phyloP scores from a whole-genome alignment of 2,888 invertebrate genomes.

The Platynereis dumerilii region DNA sequence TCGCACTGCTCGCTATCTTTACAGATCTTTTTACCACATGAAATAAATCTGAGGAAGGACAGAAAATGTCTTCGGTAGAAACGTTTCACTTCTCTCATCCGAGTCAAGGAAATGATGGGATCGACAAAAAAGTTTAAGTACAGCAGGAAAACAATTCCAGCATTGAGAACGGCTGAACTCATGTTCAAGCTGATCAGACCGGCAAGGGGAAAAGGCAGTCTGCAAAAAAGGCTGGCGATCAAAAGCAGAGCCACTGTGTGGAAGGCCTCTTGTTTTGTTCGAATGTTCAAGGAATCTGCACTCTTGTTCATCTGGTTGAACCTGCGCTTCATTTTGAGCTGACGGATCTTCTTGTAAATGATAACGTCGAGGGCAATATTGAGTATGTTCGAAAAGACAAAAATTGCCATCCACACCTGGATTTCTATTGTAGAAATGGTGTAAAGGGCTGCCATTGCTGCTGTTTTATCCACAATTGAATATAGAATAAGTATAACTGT shows the following conservation, averaged over 20 bases:
- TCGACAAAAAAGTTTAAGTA: slow-evolving; percentile 36
- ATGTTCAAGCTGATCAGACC: slow-evolving; percentile 24
- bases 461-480: slow-evolving; percentile 11
- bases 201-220: slow-evolving; percentile 35
- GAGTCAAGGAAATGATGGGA: slow-evolving; percentile 33
- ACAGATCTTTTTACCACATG: no score
- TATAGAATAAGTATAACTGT: slow-evolving; percentile 23
- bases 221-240: slow-evolving; percentile 29
- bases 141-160: slow-evolving; percentile 30
- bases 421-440: slow-evolving; percentile 30
- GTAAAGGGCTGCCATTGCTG: slow-evolving; percentile 16
- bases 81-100: slow-evolving; percentile 29
- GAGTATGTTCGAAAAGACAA: slow-evolving; percentile 23
- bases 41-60: no score
- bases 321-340: slow-evolving; percentile 27
- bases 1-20: no score
- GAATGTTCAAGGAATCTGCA: slow-evolving; percentile 27
- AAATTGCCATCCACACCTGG: slow-evolving; percentile 37
- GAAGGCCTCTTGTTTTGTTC: slow-evolving; percentile 35
- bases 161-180: slow-evolving; percentile 21
- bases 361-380: slow-evolving; percentile 31
- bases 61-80: slow-evolving; percentile 1
- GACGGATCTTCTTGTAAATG: slow-evolving; percentile 26
- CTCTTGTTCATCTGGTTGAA: background rate
- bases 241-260: slow-evolving; percentile 33